phyloP scores from a whole-genome alignment of 1,140 invertebrate species.

The Scaptomyza graminum region DNA sequence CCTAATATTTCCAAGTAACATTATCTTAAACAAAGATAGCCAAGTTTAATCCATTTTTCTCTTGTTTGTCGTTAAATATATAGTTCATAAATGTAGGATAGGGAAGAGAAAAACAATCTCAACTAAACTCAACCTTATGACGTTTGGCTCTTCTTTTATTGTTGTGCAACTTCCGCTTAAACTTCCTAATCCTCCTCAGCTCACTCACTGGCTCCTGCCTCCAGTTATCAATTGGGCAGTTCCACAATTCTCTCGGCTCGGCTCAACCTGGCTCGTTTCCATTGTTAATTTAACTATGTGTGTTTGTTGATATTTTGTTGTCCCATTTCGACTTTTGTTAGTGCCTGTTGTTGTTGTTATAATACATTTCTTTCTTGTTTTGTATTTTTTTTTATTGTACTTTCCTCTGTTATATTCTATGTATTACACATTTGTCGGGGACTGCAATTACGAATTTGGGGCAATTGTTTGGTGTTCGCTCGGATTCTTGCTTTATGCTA shows the following conservation, averaged over 20 bases:
- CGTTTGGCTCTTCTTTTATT: slow-evolving; percentile 46
- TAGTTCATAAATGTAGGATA: no score
- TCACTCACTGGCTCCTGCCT: slow-evolving; percentile 31
- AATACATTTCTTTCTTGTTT: slow-evolving; percentile 3
- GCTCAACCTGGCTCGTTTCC: slow-evolving; percentile 18
- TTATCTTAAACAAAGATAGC: no score
- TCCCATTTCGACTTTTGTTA: slow-evolving; percentile 50
- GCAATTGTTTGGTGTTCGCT: slow-evolving; percentile 62
- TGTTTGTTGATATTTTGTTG: slow-evolving; percentile 51
- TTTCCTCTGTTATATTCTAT: slow-evolving; percentile 12
- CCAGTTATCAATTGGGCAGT: slow-evolving; percentile 30
- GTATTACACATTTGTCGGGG: slow-evolving; percentile 42
- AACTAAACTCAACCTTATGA: slow-evolving; percentile 42
- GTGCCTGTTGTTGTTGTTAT: slow-evolving; percentile 19
- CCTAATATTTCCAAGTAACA: no score
- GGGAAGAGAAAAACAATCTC: background rate
- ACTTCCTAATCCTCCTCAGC: slow-evolving; percentile 13
- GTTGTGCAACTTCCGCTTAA: slow-evolving; percentile 65
- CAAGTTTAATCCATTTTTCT: no score
- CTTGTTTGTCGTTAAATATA: no score
- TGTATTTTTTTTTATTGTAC: background rate
- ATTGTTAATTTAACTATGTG: slow-evolving; percentile 51
- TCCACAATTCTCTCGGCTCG: slow-evolving; percentile 26
- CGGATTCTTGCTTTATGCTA: slow-evolving; percentile 36
- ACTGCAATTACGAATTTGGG: slow-evolving; percentile 76